Base-by-base conservation (phyloP, 2,113 vertebrate genomes). In the Oreochromis tanganicae region DNA sequence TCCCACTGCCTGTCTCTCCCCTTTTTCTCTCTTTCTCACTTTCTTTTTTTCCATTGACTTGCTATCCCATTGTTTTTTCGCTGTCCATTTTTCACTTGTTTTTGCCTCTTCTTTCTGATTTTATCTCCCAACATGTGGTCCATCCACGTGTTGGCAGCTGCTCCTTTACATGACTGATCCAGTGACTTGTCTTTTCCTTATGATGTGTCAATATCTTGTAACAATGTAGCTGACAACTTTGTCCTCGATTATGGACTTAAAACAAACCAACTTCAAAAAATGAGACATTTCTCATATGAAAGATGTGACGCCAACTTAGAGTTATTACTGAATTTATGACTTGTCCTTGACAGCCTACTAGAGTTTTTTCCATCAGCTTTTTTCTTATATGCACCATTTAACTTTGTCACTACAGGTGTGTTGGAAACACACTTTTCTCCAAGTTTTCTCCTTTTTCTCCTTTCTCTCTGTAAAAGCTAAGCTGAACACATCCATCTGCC, bases 1-100 rank as follows among this genome's bases (percentile, higher is more conserved):
- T 86, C 84, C 63, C 80, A 92, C 81, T 89, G 82, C 83, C 82
- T 80, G 79, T 85, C 83, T 88, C 85, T 91, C 61, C 9, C 88
- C 68, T 86, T 85, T 84, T 82, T 88, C 73, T 66, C 38, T 73
- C 57, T 82, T 56, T 52, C 10, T 87, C 32, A 83, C 71, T 88
- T 29, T 75, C 27, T 36, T 57, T 89, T 63, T 56, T 91, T 88
- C 71, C 88, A 78, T 80, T 83, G 17, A 86, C 79, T 85, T 73
- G 7, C 50, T 7, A 82, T 80, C 32, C 59, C 63, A 29, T 59
- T 21, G 41, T 88, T 59, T 68, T 80, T 50, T 56, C 34, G 10
- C 71, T 41, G 3, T 87, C 57, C 24, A 17, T 81, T 83, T 68
- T 82, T 91, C 52, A 63, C 34, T 83, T 56, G 48, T 7, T 4